phyloP scores from a whole-genome alignment of 2,113 vertebrate genomes.

The Phocoena sinus region DNA sequence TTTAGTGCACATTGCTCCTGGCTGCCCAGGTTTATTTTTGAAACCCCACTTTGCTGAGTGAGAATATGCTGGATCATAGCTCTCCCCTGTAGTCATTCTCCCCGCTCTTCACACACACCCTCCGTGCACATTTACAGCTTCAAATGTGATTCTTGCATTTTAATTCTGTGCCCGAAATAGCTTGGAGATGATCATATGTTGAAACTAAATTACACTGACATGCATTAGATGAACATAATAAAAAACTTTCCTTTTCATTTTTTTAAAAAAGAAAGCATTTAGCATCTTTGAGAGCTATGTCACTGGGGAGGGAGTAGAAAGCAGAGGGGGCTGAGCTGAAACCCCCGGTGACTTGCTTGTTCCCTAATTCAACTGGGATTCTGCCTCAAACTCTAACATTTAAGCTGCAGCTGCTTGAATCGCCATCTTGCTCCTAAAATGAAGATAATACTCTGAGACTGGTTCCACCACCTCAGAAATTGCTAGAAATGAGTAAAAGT shows the following conservation, averaged over 20 bases:
- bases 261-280: not conserved
- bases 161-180: constrained; percentile 58
- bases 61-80: not conserved
- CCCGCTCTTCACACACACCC: constrained; percentile 16
- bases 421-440: not conserved
- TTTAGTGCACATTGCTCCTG: not conserved
- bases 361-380: not conserved
- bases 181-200: constrained; percentile 49
- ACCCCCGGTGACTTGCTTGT: not conserved
- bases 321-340: not conserved
- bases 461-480: not conserved
- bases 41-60: constrained; percentile 18
- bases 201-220: constrained; percentile 22
- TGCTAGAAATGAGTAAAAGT: not conserved
- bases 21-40: constrained; percentile 55
- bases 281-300: not conserved
- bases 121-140: constrained; percentile 42
- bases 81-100: not conserved
- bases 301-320: not conserved
- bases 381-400: not conserved
- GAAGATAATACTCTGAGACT: not conserved
- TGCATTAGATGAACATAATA: not conserved
- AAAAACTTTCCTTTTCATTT: constrained; percentile 16
- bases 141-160: constrained; percentile 39
- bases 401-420: not conserved